phyloP scores from a whole-genome alignment of 2,797 vertebrate genomes.

The Dermochelys coriacea region DNA sequence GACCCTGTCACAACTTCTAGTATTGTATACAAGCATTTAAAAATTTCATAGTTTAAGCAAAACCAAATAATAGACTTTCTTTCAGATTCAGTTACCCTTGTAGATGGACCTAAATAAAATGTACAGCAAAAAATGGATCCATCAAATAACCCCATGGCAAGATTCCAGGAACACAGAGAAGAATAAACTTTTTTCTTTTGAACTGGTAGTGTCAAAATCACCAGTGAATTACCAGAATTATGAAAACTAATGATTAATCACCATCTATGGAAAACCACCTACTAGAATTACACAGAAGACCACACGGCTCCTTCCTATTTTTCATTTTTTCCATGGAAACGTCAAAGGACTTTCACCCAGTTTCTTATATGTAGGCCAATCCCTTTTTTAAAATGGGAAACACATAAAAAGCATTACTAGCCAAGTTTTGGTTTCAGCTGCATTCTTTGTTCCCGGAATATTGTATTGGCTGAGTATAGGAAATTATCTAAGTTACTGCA shows the following conservation, averaged over 20 bases:
- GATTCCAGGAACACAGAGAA: background rate
- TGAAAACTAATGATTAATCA: background rate
- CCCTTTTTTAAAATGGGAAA: background rate
- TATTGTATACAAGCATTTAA: background rate
- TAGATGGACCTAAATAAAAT: background rate
- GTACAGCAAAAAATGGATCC: background rate
- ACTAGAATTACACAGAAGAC: background rate
- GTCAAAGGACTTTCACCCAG: background rate
- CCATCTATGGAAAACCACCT: background rate
- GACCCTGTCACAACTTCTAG: background rate
- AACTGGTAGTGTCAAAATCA: rapidly evolving
- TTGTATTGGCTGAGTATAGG: slow-evolving; percentile 48
- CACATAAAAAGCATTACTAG: background rate
- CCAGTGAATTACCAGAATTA: background rate
- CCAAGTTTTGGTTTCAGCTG: background rate
- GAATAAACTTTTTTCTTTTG: background rate
- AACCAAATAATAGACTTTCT: background rate
- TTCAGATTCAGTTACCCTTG: background rate
- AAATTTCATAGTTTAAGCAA: background rate
- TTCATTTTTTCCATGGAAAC: background rate
- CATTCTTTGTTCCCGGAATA: slow-evolving; percentile 38
- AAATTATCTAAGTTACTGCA: slow-evolving; percentile 58
- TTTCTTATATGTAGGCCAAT: background rate
- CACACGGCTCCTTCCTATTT: background rate
- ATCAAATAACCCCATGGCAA: background rate